A percentile compares a stretch with the other conserved stretches of the same genome.
Conservation (phyloP, 2,888 invertebrate species). For the Gisinianus flammeolus region DNA sequence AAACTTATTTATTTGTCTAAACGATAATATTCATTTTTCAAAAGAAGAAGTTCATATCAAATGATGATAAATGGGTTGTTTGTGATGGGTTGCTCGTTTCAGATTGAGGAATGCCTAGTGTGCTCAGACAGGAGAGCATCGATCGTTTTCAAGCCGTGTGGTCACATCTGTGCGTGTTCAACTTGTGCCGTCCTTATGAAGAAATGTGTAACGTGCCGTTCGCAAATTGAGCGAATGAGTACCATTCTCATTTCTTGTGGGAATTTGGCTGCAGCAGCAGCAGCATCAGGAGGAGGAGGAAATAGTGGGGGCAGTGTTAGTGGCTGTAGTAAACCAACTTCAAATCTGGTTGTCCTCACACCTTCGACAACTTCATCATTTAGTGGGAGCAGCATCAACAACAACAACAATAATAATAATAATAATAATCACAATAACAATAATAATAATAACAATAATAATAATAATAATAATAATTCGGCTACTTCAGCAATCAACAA, state of each 20-base stretch:
- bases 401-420: slow-evolving; percentile 47
- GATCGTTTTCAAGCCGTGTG: slow-evolving; percentile 92
- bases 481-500: slow-evolving; percentile 15
- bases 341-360: slow-evolving; percentile 52
- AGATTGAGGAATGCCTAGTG: slow-evolving; percentile 95
- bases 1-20: slow-evolving; percentile 44
- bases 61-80: slow-evolving; percentile 57
- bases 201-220: slow-evolving; percentile 94
- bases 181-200: not conserved
- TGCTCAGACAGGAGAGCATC: slow-evolving; percentile 93
- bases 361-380: slow-evolving; percentile 49
- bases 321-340: slow-evolving; percentile 51
- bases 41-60: slow-evolving; percentile 42
- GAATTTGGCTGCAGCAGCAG: not conserved
- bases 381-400: slow-evolving; percentile 44
- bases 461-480: not conserved
- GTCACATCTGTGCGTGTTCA: slow-evolving; percentile 81
- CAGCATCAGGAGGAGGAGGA: slow-evolving; percentile 29
- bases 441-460: slow-evolving; percentile 43
- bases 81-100: slow-evolving; percentile 55
- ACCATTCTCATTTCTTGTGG: slow-evolving; percentile 52
- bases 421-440: slow-evolving; percentile 45
- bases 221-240: slow-evolving; percentile 77
- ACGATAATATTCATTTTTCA: slow-evolving; percentile 49
- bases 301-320: slow-evolving; percentile 16